Percentiles rank a stretch among this genome's conserved stretches.
These are phyloP conservation scores for Syngnathus rostellatus DNA, from an alignment of 2,797 vertebrate genomes.

Conservation along the genomic window DNA sequence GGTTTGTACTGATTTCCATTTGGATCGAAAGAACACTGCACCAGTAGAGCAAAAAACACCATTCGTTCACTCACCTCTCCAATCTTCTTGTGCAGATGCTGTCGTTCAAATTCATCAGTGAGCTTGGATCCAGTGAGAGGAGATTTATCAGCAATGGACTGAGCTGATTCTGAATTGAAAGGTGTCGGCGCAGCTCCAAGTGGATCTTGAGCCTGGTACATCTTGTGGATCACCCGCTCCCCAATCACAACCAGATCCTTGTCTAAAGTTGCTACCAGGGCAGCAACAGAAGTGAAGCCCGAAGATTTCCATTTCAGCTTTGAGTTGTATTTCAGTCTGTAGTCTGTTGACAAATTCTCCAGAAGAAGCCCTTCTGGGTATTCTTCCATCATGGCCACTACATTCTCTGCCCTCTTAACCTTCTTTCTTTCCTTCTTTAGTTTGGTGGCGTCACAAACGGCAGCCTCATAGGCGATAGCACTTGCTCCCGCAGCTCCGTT, in stretches of 20 bases:
- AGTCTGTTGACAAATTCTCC: constrained; percentile 33
- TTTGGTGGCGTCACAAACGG: not conserved
- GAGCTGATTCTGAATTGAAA: not conserved
- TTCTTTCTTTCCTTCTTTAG: not conserved
- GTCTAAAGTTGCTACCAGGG: constrained; percentile 44
- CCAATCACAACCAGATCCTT: constrained; percentile 39
- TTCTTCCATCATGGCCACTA: constrained; percentile 47
- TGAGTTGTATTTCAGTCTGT: constrained; percentile 36
- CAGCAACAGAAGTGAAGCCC: constrained; percentile 44
- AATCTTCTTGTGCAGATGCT: constrained; percentile 52
- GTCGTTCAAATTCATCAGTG: constrained; percentile 32
- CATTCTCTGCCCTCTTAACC: constrained; percentile 14
- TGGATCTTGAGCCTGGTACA: constrained; percentile 15
- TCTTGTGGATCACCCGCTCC: constrained; percentile 46
- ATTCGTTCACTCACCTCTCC: constrained; percentile 38
- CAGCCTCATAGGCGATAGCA: not conserved
- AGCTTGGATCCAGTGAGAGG: constrained; percentile 5
- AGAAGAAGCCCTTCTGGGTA: constrained; percentile 50
- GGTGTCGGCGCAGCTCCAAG: not conserved
- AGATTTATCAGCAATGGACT: constrained; percentile 2
- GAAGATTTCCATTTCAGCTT: constrained; percentile 38
- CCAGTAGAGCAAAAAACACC: no score
- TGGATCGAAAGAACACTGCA: not conserved
- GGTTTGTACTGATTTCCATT: no score
- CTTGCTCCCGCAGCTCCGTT: not conserved